Evolutionary conservation across 1,140 invertebrate species (phyloP).

Genomic region (Daktulosphaira vitifoliae): DNA sequence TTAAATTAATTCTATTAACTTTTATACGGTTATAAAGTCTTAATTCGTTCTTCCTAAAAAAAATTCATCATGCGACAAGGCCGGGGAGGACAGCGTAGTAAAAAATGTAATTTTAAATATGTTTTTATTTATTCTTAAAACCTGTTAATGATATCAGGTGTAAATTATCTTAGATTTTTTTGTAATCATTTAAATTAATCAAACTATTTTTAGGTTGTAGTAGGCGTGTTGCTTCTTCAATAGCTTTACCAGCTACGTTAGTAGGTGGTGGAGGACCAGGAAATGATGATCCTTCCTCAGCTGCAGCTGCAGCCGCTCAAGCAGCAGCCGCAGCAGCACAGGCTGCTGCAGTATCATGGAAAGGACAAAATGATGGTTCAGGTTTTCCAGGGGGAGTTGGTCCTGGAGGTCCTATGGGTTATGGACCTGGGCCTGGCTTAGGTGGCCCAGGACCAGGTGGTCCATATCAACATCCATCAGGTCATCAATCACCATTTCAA

Average conservation of each 20-base stretch:
- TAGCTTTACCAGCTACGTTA: neutral
- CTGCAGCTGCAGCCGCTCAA: neutral
- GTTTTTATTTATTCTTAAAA: neutral
- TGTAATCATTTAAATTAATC: too few species aligned
- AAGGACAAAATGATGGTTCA: neutral
- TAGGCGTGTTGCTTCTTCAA: constrained; percentile 7
- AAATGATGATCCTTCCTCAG: too few species aligned
- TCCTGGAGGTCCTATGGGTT: neutral
- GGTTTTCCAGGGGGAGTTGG: neutral
- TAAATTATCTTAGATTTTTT: too few species aligned
- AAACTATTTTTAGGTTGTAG: neutral
- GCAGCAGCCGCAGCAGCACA: constrained; percentile 1
- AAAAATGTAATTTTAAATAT: constrained; percentile 45
- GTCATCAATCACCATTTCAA: constrained; percentile 21
- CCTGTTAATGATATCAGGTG: too few species aligned
- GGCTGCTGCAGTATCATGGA: constrained; percentile 17
- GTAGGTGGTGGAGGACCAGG: constrained; percentile 3
- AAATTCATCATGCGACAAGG: constrained; percentile 46
- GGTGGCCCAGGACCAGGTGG: constrained; percentile 16
- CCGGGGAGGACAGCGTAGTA: constrained; percentile 46
- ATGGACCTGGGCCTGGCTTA: constrained; percentile 6
- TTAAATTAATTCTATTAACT: too few species aligned
- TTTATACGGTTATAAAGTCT: too few species aligned
- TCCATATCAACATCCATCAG: constrained; percentile 21
- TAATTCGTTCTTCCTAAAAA: neutral